Base-by-base conservation (phyloP, 2,888 invertebrate species). In the Eristalis arbustorum region DNA sequence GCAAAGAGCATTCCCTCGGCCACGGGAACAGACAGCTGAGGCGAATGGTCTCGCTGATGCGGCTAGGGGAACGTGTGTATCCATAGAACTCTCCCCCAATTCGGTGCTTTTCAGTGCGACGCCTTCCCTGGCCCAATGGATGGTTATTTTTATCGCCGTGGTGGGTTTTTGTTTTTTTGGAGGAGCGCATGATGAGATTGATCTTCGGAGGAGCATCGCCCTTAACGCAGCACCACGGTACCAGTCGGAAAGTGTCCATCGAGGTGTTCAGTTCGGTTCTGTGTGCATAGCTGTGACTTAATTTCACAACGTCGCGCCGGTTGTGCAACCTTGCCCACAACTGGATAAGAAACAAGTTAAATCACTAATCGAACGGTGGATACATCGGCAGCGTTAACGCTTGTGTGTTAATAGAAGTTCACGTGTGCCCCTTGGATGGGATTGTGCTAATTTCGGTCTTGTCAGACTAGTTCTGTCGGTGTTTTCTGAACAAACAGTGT, bases 61-160 rank as follows among this genome's bases (percentile, higher is more conserved):
- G 40, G 62, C 64, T 59, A 73, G 72, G 82, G 85, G 77, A 81
- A 85, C 40, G 23, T 64, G 23, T 37, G 37, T 61, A 42, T n/a
- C 49, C 49, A 49, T 49, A 49, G 59, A 23, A 49, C 68, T 75
- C 84, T 84, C 81, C 85, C 85, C 69, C 76, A 82, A 77, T 85
- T 76, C 14, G 62, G 72, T 59, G 23, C 14, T 37, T 40, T 68
- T 37, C 14, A 34, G 68, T 59, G 68, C 18, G 68, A 77, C 62
- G 72, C 73, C 59, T 82, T 76, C 69, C 77, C 82, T 69, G 77
- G 76, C 42, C 77, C 72, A 64, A 79, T 87, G 87, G 83, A 79
- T 87, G 87, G 83, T 87, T 87, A 87, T 87, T 87, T 87, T 79
- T 83, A 83, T 83, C 87, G 67, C 49, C 78, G 75, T 83, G 83